Conservation (phyloP, 2,888 invertebrate species). For the Zaprionus obscuricornis region DNA sequence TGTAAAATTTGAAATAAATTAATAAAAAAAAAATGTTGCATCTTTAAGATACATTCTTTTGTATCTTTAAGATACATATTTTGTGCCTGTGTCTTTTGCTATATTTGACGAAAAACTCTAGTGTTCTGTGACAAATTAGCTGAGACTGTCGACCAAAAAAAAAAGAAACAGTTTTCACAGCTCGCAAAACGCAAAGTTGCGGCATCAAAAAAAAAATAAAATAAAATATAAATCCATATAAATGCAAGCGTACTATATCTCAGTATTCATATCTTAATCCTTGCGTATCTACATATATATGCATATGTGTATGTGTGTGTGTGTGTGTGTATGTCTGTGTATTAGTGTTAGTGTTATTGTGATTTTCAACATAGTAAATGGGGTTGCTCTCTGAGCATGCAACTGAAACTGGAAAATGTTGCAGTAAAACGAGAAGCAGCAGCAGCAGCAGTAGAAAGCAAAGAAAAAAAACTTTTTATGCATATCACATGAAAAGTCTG, state of each 20-base stretch:
- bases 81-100: no score
- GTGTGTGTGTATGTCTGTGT: slow-evolving; percentile 1
- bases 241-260: slow-evolving; percentile 28
- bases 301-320: neutral
- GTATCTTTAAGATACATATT: slow-evolving; percentile 34
- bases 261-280: slow-evolving; percentile 18
- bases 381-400: slow-evolving; percentile 46
- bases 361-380: slow-evolving; percentile 31
- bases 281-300: slow-evolving; percentile 5
- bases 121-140: no score
- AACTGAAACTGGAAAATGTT: slow-evolving; percentile 49
- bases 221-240: slow-evolving; percentile 41
- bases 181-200: no score
- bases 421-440: slow-evolving; percentile 16
- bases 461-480: slow-evolving; percentile 54
- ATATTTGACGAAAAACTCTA: no score
- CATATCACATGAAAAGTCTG: slow-evolving; percentile 52
- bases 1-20: neutral
- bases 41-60: neutral
- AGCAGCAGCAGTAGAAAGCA: slow-evolving; percentile 25
- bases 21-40: neutral
- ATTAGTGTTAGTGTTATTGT: no score
- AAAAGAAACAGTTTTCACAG: no score
- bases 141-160: no score
- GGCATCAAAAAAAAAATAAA: no score